phyloP scores from a whole-genome alignment of 2,888 invertebrate species.

The Polyommatus icarus region DNA sequence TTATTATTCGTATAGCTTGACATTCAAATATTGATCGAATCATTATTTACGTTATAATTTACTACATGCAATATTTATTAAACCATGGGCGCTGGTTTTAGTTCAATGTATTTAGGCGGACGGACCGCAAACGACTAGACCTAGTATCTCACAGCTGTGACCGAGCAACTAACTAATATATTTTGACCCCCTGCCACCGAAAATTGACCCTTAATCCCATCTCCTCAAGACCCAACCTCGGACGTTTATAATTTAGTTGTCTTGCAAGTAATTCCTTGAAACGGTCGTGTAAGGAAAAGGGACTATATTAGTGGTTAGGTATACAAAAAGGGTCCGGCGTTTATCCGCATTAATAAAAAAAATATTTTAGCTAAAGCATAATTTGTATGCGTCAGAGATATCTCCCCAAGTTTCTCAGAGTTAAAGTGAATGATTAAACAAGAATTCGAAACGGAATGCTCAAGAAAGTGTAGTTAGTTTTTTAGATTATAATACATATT shows the following conservation, averaged over 20 bases:
- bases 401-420: not conserved
- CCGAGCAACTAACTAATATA: conserved; percentile 41
- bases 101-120: conserved; percentile 59
- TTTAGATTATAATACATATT: not conserved
- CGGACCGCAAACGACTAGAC: conserved; percentile 62
- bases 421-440: not conserved
- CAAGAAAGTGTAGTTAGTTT: not conserved
- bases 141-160: conserved; percentile 62
- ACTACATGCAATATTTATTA: conserved; percentile 35
- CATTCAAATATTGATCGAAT: conserved; percentile 14
- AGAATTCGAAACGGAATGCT: not conserved
- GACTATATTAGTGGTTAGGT: conserved; percentile 40
- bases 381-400: conserved; percentile 10
- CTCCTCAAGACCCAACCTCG: not conserved
- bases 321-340: conserved; percentile 39
- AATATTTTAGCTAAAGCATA: conserved; percentile 10
- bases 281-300: conserved; percentile 39
- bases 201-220: conserved; percentile 31
- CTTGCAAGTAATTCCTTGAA: conserved; percentile 41
- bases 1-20: no score
- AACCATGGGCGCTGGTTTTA: conserved; percentile 34
- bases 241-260: conserved; percentile 30
- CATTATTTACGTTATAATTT: conserved; percentile 36
- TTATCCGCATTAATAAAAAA: conserved; percentile 32
- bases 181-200: conserved; percentile 1